Percentiles rank a stretch among this genome's conserved stretches.
Conservation (phyloP, 2,888 invertebrate genomes). For the Drosophila pullipes region DNA sequence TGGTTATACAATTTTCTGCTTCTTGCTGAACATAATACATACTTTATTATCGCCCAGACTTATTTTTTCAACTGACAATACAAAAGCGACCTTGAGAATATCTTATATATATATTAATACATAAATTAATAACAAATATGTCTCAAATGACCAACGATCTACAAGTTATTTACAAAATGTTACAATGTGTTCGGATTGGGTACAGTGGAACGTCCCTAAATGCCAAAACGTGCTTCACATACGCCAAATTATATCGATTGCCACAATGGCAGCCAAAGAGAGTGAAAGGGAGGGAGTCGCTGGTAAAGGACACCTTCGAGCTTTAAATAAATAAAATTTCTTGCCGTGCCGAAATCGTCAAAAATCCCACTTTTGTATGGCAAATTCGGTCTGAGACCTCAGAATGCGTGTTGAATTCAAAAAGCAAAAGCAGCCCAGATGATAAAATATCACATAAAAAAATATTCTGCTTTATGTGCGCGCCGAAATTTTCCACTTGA, state of each 20-base stretch:
- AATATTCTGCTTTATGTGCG: conserved; percentile 62
- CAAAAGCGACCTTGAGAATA: neutral
- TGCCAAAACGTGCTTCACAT: conserved; percentile 57
- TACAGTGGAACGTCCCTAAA: conserved; percentile 37
- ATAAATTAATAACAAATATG: conserved; percentile 12
- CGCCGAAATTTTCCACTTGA: conserved; percentile 48
- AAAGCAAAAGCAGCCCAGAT: conserved; percentile 40
- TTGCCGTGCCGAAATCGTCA: conserved; percentile 29
- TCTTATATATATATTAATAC: neutral
- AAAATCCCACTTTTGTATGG: conserved; percentile 44
- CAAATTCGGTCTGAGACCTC: conserved; percentile 25
- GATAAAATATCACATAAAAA: conserved; percentile 64
- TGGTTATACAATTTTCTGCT: neutral
- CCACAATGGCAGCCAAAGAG: conserved; percentile 2
- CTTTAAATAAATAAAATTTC: conserved; percentile 65
- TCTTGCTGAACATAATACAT: neutral
- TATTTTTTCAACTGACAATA: neutral
- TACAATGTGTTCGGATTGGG: conserved; percentile 28
- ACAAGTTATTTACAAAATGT: conserved; percentile 43
- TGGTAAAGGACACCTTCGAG: conserved; percentile 41
- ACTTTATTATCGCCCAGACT: neutral
- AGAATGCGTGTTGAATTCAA: conserved; percentile 53
- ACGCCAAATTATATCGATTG: conserved; percentile 60
- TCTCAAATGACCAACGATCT: conserved; percentile 16
- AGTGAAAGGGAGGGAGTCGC: neutral